Base-by-base conservation (phyloP, 2,113 vertebrate species). In the Neogobius melanostomus region DNA sequence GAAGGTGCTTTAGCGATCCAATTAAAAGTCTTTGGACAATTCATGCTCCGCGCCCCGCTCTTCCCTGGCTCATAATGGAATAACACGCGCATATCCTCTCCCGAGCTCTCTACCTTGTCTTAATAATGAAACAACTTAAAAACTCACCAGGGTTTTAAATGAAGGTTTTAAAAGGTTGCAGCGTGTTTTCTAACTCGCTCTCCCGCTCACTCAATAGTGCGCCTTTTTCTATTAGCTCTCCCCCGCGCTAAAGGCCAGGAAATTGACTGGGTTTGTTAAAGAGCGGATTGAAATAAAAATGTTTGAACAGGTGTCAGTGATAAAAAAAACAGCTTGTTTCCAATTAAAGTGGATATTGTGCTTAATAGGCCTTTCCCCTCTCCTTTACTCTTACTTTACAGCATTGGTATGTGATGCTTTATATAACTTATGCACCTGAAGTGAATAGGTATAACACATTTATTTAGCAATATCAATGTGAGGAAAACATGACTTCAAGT, bases 1-100 rank as follows among this genome's bases (percentile, higher is more conserved):
- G 86, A 83, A 88, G 84, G 81, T 71, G 77, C 89, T 90, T 90
- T 83, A 86, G 85, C 83, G 76, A 90, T 91, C 87, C 87, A 91
- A 91, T 91, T 91, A 90, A 89, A 90, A 91, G 86, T 91, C 90
- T 90, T 89, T 86, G 83, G 90, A 91, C 87, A 86, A 91, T 89
- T 88, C 76, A 54, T 77, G 73, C 72, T 82, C 81, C 78, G 71
- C 68, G 72, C 70, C 69, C 65, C 15, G 9, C 76, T 74, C 72
- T 76, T 77, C 74, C 74, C 75, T 62, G 53, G 68, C 84, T 88
- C 84, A 90, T 90, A 91, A 91, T 87, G 82, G 89, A 88, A 87
- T 79, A 88, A 86, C 85, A 83, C 82, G 69, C 79, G 75, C 76
- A 80, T 56, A 76, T 78, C 56, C 64, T 71, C 79, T 62, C 68